phyloP scores from a whole-genome alignment of 2,113 vertebrate genomes.

The Callionymus lyra region DNA sequence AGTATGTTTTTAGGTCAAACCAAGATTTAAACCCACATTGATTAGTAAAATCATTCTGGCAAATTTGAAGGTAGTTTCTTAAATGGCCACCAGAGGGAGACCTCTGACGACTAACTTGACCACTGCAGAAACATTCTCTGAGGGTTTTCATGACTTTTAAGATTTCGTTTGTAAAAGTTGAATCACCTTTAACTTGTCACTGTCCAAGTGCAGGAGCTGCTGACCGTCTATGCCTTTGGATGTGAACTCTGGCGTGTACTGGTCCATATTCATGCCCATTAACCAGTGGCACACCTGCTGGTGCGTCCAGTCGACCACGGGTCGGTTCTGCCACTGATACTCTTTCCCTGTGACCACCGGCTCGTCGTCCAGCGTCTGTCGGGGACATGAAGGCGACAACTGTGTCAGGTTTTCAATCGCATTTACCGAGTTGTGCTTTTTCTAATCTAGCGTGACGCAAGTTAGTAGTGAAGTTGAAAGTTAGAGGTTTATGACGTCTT shows the following conservation, averaged over 20 bases:
- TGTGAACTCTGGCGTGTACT: constrained; percentile 78
- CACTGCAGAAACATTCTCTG: neutral
- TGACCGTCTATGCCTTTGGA: constrained; percentile 72
- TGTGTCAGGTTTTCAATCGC: too few species aligned
- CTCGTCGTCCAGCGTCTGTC: constrained; percentile 78
- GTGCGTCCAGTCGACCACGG: constrained; percentile 78
- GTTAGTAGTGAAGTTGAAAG: too few species aligned
- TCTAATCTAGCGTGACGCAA: too few species aligned
- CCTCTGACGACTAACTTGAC: constrained; percentile 1
- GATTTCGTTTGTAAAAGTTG: too few species aligned
- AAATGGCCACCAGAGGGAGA: constrained; percentile 44
- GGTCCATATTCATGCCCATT: constrained; percentile 86
- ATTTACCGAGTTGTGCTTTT: too few species aligned
- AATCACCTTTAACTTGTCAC: constrained; percentile 82
- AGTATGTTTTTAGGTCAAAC: too few species aligned
- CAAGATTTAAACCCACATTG: too few species aligned
- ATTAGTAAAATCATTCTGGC: too few species aligned
- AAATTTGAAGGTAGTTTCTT: too few species aligned
- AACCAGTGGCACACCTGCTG: constrained; percentile 83
- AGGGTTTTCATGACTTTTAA: too few species aligned
- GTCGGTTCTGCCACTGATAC: constrained; percentile 81
- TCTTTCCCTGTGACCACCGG: constrained; percentile 69
- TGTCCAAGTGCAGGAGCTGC: constrained; percentile 77
- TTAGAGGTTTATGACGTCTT: too few species aligned
- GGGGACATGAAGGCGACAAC: constrained; percentile 15